Evolutionary conservation across 2,797 vertebrate species (phyloP).

Genomic region (Cheirogaleus major): DNA sequence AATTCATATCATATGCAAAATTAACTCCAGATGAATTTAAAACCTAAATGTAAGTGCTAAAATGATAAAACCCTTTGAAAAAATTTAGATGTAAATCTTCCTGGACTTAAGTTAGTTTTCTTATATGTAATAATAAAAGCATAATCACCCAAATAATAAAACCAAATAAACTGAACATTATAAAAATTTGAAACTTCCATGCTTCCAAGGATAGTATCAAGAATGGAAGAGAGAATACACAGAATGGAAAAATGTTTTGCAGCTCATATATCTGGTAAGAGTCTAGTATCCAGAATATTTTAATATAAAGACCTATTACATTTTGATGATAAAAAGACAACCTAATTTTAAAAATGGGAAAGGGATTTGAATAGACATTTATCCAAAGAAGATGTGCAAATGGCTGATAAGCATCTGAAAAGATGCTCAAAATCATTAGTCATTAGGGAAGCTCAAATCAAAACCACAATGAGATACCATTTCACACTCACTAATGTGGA

Average conservation of each 20-base stretch:
- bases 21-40: not conserved
- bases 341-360: not conserved
- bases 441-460: not conserved
- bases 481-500: not conserved
- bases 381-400: not conserved
- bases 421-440: not conserved
- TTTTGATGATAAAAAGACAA: not conserved
- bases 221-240: not conserved
- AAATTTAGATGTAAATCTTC: not conserved
- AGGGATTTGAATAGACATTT: not conserved
- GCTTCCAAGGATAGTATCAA: not conserved
- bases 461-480: not conserved
- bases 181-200: not conserved
- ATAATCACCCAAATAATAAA: not conserved
- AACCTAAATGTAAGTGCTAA: not conserved
- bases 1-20: not conserved
- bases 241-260: not conserved
- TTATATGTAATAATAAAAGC: not conserved
- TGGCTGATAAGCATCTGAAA: not conserved
- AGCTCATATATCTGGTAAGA: not conserved
- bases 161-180: not conserved
- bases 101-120: not conserved
- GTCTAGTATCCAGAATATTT: not conserved
- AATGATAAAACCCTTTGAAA: not conserved
- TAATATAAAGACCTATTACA: not conserved